Conservation (phyloP, 1,140 invertebrate species). For the Anoplolepis gracilipes region DNA sequence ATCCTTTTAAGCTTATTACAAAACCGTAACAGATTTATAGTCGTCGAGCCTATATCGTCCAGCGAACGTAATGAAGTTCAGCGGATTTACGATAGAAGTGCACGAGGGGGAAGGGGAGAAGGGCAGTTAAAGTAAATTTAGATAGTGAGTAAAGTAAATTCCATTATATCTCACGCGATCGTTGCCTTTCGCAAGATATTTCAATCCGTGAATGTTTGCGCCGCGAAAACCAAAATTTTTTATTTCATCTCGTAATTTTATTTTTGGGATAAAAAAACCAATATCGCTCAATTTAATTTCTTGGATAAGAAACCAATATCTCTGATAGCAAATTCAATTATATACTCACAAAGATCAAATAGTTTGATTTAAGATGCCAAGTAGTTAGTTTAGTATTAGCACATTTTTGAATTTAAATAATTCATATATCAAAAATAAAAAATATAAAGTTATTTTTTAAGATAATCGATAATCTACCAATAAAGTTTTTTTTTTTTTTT, state of each 20-base stretch:
- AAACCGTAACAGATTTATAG: conserved; percentile 65
- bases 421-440: not conserved
- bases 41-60: conserved; percentile 25
- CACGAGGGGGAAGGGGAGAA: too few species aligned
- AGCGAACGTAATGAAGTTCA: conserved; percentile 57
- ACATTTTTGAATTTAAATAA: not conserved
- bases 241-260: conserved; percentile 4
- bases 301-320: not conserved
- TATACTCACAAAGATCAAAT: not conserved
- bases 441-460: not conserved
- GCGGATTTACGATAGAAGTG: conserved; percentile 42
- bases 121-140: conserved; percentile 51
- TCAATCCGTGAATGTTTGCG: not conserved
- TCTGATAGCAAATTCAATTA: not conserved
- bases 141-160: conserved; percentile 44
- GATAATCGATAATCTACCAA: not conserved
- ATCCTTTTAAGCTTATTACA: conserved; percentile 70
- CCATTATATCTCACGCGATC: conserved; percentile 1
- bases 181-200: conserved; percentile 25
- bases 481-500: too few species aligned
- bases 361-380: not conserved
- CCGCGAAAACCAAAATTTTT: conserved; percentile 5
- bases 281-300: conserved; percentile 35
- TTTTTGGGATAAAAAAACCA: not conserved
- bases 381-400: not conserved